These are phyloP conservation scores for Drosophila kambysellisi DNA, from an alignment of 2,888 invertebrate genomes.

Conservation along the genomic window DNA sequence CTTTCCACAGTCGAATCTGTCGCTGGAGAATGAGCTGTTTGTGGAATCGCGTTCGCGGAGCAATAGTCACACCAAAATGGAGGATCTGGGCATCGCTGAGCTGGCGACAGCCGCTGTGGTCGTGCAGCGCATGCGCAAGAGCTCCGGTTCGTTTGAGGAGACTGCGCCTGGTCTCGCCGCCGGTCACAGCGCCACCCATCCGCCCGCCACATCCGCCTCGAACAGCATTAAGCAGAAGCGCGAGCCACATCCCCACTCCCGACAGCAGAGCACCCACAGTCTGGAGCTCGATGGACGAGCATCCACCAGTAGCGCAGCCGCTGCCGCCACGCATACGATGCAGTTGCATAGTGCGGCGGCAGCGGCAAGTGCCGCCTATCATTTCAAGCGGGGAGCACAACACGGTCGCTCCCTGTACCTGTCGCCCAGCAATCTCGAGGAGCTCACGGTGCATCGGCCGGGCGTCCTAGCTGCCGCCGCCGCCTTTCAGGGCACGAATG, in stretches of 20 bases:
- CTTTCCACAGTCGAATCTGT: conserved; percentile 81
- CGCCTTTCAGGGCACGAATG: conserved; percentile 84
- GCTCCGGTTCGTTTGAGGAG: conserved; percentile 83
- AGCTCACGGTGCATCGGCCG: conserved; percentile 83
- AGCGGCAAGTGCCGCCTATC: conserved; percentile 82
- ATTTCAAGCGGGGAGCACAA: conserved; percentile 84
- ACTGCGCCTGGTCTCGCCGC: conserved; percentile 57
- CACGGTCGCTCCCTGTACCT: conserved; percentile 84
- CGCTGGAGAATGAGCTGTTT: conserved; percentile 84
- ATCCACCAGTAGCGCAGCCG: conserved; percentile 72
- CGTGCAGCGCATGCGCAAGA: conserved; percentile 76
- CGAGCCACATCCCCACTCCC: conserved; percentile 80
- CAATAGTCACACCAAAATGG: conserved; percentile 84
- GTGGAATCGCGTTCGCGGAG: conserved; percentile 84
- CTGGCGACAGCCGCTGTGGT: conserved; percentile 70
- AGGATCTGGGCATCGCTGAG: conserved; percentile 81
- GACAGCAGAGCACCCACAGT: conserved; percentile 85
- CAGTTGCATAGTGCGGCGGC: conserved; percentile 83
- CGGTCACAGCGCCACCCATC: conserved; percentile 73
- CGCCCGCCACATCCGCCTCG: conserved; percentile 67
- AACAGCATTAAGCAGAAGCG: conserved; percentile 82
- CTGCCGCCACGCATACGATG: conserved; percentile 67
- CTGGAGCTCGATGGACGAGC: conserved; percentile 84
- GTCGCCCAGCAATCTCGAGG: conserved; percentile 85
- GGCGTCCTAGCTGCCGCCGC: conserved; percentile 83